Evolutionary conservation across 2,797 vertebrate species (phyloP).

Genomic region (Clarias fuscus): DNA sequence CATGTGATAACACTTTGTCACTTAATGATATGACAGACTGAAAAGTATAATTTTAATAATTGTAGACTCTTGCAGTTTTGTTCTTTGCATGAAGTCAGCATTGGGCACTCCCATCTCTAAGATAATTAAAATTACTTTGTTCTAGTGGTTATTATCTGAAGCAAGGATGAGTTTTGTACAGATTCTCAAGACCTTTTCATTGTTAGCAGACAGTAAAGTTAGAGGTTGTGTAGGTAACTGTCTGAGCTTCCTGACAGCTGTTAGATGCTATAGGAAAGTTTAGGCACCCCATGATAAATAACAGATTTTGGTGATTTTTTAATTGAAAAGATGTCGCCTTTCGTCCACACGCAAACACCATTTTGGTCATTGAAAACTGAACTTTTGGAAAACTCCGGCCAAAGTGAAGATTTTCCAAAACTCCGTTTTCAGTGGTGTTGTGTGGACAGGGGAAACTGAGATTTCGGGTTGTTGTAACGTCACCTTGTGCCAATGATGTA

Average conservation of each 20-base stretch:
- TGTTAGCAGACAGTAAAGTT: not conserved
- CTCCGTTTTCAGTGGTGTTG: too few relatives aligned
- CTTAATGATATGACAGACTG: not conserved
- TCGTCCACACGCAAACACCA: too few relatives aligned
- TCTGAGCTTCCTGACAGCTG: not conserved
- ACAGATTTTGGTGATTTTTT: too few relatives aligned
- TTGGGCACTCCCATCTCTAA: not conserved
- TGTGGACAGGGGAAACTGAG: too few relatives aligned
- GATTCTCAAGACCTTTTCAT: not conserved
- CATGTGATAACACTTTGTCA: not conserved
- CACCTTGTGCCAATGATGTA: too few relatives aligned
- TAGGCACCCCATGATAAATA: too few relatives aligned
- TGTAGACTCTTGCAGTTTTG: not conserved
- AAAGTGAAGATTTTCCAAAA: too few relatives aligned
- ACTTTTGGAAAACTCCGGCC: too few relatives aligned
- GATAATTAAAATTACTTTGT: not conserved
- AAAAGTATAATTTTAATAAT: not conserved
- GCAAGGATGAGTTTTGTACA: not conserved
- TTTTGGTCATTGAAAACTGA: too few relatives aligned
- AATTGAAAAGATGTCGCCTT: too few relatives aligned
- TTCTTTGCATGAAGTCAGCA: not conserved
- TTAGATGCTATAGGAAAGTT: not conserved
- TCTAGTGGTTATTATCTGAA: not conserved
- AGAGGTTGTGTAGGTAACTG: not conserved
- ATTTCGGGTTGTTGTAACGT: too few relatives aligned